Evolutionary conservation across 2,888 invertebrate species (phyloP), one percentile per base, ranked within the genome.

Genomic region (Tetanocera ferruginea): DNA sequence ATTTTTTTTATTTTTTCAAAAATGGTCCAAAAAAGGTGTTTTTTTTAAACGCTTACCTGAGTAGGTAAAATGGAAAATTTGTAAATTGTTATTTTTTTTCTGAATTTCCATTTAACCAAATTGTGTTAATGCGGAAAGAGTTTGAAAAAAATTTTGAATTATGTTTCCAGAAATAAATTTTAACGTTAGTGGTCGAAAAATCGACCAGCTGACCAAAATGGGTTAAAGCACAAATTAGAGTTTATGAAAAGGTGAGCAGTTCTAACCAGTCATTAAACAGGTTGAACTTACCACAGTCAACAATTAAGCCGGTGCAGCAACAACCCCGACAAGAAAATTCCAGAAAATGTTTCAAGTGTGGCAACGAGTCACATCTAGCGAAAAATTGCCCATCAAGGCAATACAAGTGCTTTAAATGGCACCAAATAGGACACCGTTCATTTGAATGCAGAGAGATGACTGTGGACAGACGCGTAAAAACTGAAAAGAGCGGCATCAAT

Each of bases 311-410:
- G 6, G 14, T n/a, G n/a, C n/a, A n/a, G n/a, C n/a, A n/a, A 11
- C 19, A 8, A 57, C 5, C 57, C 8, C 57, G 57, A 5, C 14
- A 57, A n/a, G 57, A 57, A 57, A 57, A n/a, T 57, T 8, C 11
- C 5, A 57, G 57, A 57, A 57, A n/a, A 57, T 57, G 57, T n/a
- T 57, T 57, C 19, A 57, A 57, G 19, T 57, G 57, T 19, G 57
- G 57, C 57, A 57, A 57, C n/a, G 57, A 57, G 5, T 57, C 57
- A 5, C 57, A 57, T 19, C n/a, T 57, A n/a, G 57, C 57, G n/a
- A 57, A n/a, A n/a, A n/a, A 57, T n/a, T 57, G 57, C n/a, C 19
- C 57, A n/a, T 57, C 19, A 57, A 57, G 19, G n/a, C 57, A 57
- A 19, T 57, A 11, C 19, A 57, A 19, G n/a, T 57, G 57, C 49